These are phyloP conservation scores for Agrotis exclamationis DNA, from an alignment of 2,888 invertebrate genomes.

Conservation along the genomic window DNA sequence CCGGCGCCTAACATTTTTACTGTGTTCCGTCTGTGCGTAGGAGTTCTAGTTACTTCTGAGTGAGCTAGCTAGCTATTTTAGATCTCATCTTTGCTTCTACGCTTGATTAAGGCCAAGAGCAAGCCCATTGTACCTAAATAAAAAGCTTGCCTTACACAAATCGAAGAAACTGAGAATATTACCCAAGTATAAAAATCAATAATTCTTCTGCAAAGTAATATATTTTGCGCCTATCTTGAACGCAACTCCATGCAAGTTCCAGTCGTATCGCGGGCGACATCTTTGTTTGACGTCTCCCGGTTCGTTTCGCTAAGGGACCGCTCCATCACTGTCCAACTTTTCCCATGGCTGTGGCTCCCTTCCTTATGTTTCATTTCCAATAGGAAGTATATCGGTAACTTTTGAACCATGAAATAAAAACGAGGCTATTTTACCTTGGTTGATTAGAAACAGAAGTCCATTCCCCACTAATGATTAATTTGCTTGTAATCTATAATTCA, in stretches of 20 bases:
- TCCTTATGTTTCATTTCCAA: too few species aligned
- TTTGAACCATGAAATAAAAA: background rate
- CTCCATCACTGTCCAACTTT: slow-evolving; percentile 43
- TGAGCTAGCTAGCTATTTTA: too few species aligned
- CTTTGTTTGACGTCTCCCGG: slow-evolving; percentile 19
- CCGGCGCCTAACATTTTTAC: too few species aligned
- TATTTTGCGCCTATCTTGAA: background rate
- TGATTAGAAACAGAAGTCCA: too few species aligned
- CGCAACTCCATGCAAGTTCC: slow-evolving; percentile 2
- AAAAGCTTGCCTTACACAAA: background rate
- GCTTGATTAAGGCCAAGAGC: too few species aligned
- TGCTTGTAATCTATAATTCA: too few species aligned
- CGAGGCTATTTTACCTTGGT: too few species aligned
- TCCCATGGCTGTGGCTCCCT: background rate
- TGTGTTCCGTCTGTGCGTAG: too few species aligned
- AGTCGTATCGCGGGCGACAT: slow-evolving; percentile 1
- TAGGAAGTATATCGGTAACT: background rate
- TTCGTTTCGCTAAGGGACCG: slow-evolving; percentile 4
- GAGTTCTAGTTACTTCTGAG: too few species aligned
- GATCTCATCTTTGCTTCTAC: too few species aligned
- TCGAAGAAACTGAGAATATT: background rate
- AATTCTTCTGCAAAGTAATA: background rate
- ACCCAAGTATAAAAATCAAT: background rate
- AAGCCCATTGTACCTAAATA: too few species aligned
- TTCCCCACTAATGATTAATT: too few species aligned